phyloP scores from a whole-genome alignment of 2,113 vertebrate genomes.

The Dipodomys ordii region DNA sequence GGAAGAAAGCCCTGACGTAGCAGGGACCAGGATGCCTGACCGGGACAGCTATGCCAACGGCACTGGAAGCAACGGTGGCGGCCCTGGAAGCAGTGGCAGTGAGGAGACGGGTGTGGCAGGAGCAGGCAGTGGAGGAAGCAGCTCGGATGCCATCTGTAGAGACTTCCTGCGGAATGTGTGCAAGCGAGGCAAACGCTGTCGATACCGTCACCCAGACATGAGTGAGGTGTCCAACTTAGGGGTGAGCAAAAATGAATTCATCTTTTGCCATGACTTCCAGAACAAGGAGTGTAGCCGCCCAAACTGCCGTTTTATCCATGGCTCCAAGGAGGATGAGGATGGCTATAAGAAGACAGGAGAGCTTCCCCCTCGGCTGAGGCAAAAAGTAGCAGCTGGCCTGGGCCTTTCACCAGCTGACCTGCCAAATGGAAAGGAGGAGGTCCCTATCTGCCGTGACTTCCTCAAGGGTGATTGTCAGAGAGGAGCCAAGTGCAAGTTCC shows the following conservation, averaged over 20 bases:
- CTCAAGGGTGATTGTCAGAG: conserved; percentile 97
- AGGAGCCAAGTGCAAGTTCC: conserved; percentile 97
- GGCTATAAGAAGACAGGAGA: conserved; percentile 97
- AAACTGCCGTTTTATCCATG: conserved; percentile 97
- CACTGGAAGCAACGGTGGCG: conserved; percentile 86
- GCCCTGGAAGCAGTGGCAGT: conserved; percentile 86
- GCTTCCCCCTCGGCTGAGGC: conserved; percentile 93
- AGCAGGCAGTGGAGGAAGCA: conserved; percentile 84
- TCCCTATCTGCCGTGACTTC: conserved; percentile 97
- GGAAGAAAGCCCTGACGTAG: conserved; percentile 70
- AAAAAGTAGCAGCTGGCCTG: conserved; percentile 94
- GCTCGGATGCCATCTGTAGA: conserved; percentile 93
- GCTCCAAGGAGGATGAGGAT: conserved; percentile 98
- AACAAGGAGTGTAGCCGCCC: conserved; percentile 97
- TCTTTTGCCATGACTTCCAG: conserved; percentile 98
- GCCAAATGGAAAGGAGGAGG: conserved; percentile 95
- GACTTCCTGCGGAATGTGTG: conserved; percentile 98
- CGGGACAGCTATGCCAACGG: conserved; percentile 91
- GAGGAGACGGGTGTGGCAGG: conserved; percentile 86
- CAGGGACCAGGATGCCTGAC: conserved; percentile 91
- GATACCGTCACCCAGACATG: conserved; percentile 96
- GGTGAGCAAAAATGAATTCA: conserved; percentile 98
- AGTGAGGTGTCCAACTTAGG: conserved; percentile 96
- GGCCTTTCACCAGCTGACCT: conserved; percentile 95
- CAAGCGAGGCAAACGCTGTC: conserved; percentile 96